phyloP scores from a whole-genome alignment of 2,797 vertebrate species.

The Siniperca obscura region DNA sequence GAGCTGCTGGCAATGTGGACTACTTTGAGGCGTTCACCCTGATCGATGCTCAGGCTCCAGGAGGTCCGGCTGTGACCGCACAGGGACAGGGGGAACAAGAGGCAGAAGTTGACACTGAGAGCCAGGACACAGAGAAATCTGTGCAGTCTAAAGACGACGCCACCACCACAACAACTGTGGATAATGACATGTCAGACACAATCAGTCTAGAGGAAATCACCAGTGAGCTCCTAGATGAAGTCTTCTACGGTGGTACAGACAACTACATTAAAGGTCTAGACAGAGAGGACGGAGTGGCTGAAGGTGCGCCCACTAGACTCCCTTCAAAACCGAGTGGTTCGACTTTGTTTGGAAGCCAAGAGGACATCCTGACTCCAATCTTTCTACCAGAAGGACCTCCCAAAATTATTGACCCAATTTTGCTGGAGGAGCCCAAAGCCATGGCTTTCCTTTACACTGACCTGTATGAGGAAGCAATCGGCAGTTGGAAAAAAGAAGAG shows the following conservation, averaged over 20 bases:
- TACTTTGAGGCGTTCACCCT: constrained; percentile 94
- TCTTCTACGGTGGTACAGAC: constrained; percentile 86
- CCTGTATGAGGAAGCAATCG: constrained; percentile 90
- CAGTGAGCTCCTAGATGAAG: constrained; percentile 88
- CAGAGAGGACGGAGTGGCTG: constrained; percentile 33
- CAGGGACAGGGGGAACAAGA: constrained; percentile 63
- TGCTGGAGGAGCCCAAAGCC: constrained; percentile 92
- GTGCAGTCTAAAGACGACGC: background rate
- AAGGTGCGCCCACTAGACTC: constrained; percentile 57
- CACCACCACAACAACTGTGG: constrained; percentile 36
- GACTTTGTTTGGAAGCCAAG: constrained; percentile 88
- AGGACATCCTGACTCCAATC: constrained; percentile 88
- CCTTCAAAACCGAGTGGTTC: constrained; percentile 84
- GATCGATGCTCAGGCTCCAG: constrained; percentile 86
- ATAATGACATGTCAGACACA: constrained; percentile 55
- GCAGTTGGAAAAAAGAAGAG: constrained; percentile 85
- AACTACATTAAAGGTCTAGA: constrained; percentile 46
- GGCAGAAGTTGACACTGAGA: constrained; percentile 4
- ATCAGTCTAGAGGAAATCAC: constrained; percentile 80
- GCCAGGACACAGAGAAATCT: constrained; percentile 8
- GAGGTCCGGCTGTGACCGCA: constrained; percentile 70
- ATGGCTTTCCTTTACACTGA: constrained; percentile 93
- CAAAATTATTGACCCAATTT: constrained; percentile 88
- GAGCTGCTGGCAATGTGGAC: constrained; percentile 81
- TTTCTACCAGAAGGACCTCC: constrained; percentile 88